Conservation (phyloP, 2,888 invertebrate genomes). For the Nemoura dubitans region DNA sequence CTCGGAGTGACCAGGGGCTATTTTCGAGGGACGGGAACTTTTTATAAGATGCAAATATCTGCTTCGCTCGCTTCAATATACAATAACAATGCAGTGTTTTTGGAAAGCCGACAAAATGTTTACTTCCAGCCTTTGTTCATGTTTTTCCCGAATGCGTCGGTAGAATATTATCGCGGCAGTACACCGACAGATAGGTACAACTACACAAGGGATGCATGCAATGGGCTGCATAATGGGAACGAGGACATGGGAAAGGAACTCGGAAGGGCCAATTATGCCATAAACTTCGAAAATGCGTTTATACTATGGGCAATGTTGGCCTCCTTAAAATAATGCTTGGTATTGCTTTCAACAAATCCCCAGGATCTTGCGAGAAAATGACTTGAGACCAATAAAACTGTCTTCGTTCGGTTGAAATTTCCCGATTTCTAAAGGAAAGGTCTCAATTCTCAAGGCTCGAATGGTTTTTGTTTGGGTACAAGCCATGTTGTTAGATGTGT, state of each 20-base stretch:
- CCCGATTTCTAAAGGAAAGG: constrained; percentile 23
- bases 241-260: neutral
- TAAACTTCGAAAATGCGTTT: neutral
- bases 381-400: constrained; percentile 27
- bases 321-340: neutral
- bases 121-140: neutral
- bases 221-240: neutral
- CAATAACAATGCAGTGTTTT: neutral
- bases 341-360: constrained; percentile 7
- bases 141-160: neutral
- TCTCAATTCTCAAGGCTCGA: constrained; percentile 22
- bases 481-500: neutral
- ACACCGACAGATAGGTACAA: too few relatives aligned
- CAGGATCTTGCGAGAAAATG: neutral
- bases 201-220: neutral
- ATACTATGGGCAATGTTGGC: neutral
- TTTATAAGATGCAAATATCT: neutral
- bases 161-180: neutral
- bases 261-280: neutral
- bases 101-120: neutral
- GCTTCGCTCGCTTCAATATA: neutral
- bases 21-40: neutral
- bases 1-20: neutral
- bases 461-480: constrained; percentile 18
- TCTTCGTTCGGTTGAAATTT: constrained; percentile 8